Conservation (phyloP, 2,113 vertebrate species). For the Plestiodon gilberti region DNA sequence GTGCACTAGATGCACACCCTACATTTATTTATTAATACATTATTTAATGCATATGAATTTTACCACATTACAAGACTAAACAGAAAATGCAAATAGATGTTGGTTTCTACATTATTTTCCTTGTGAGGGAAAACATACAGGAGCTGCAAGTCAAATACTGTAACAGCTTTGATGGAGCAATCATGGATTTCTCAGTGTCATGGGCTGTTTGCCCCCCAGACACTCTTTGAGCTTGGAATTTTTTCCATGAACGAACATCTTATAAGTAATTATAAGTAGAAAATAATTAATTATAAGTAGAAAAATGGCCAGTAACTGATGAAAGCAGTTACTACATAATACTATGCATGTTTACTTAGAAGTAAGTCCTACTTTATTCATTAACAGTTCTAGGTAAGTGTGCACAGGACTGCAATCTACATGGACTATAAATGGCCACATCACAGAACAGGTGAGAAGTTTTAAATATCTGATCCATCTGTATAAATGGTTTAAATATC, state of each 20-base stretch:
- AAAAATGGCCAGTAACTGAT: background rate
- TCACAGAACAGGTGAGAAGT: background rate
- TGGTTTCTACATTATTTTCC: background rate
- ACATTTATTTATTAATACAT: fast-evolving
- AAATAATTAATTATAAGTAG: background rate
- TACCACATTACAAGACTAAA: background rate
- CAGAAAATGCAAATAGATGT: background rate
- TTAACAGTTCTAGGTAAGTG: too few species aligned
- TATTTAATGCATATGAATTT: constrained; percentile 34
- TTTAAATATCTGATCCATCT: too few species aligned
- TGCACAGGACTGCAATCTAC: too few species aligned
- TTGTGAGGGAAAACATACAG: background rate
- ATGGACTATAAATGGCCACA: background rate
- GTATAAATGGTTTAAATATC: too few species aligned
- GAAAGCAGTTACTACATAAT: too few species aligned
- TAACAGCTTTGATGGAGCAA: background rate
- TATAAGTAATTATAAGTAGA: background rate
- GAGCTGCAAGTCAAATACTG: background rate
- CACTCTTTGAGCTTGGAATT: background rate
- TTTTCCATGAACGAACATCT: background rate
- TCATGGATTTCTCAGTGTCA: background rate
- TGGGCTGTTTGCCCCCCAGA: background rate
- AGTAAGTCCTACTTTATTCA: too few species aligned
- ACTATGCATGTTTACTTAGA: too few species aligned
- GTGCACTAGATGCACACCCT: background rate